Evolutionary conservation across 2,888 invertebrate genomes (phyloP), one percentile per base, ranked within the genome.

Genomic region (Caenorhabditis uteleia): DNA sequence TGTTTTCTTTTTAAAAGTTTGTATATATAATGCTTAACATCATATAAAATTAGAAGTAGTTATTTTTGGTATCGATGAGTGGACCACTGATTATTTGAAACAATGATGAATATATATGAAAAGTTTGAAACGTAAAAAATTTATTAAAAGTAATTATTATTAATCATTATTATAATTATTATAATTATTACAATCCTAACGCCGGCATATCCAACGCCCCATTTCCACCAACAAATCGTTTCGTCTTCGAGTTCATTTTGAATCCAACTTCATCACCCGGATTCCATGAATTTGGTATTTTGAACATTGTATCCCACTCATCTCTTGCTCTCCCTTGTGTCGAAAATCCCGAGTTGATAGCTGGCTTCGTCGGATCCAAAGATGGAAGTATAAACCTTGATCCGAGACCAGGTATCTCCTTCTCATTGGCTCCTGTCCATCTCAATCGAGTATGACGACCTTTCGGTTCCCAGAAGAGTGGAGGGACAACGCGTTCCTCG

Each of bases 351-450:
- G 75, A 67, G 55, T 77, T 78, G 2, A 78, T 36, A 14, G 78
- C 78, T 2, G 78, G 78, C 46, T 51, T 60, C 8, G 77, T 77
- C 6, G 78, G 78, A 48, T 78, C 78, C 10, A 78, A 50, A 3
- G 77, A 77, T 10, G 78, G 78, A n/a, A 78, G 58, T 12, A 78
- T 70, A 60, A 78, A 68, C 12, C 74, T 53, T 33, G 57, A 43
- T 40, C 71, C 72, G 7, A 76, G 34, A 8, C 76, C 77, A 0
- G 76, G 75, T 33, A 78, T 75, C 36, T 78, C 78, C 36, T 56
- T 69, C 36, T 78, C 78, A 18, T 72, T 77, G 18, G 78, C 78
- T n/a, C 77, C 77, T 6, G 77, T 77, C 78, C 78, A 78, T 21
- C 77, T 61, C 16, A 78, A 34, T 2, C 78, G 47, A 2, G 78